These are phyloP conservation scores for Nomada hirtipes DNA, from an alignment of 2,888 invertebrate species.

Conservation along the genomic window DNA sequence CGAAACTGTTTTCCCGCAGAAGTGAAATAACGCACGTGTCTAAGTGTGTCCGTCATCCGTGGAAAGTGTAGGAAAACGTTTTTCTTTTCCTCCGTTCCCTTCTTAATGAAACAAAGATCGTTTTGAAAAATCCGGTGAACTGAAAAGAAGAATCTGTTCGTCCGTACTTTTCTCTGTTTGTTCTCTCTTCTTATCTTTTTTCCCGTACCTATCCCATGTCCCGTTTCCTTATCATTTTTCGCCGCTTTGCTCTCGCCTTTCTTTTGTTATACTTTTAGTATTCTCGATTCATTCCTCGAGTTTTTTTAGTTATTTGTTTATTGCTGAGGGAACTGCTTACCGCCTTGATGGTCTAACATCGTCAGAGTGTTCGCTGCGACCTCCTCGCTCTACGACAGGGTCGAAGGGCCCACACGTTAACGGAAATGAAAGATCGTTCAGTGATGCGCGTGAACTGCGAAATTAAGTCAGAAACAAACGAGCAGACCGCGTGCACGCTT, in stretches of 20 bases:
- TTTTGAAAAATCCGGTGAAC: not conserved
- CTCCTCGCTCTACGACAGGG: conserved; percentile 94
- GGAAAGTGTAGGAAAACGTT: not conserved
- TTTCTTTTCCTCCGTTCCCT: not conserved
- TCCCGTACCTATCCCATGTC: conserved; percentile 12
- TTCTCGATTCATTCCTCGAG: conserved; percentile 29
- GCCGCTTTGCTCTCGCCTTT: conserved; percentile 41
- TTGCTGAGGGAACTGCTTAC: conserved; percentile 88
- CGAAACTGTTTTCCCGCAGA: too few relatives aligned
- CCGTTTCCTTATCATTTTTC: conserved; percentile 35
- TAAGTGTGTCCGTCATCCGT: conserved; percentile 18
- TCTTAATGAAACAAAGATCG: not conserved
- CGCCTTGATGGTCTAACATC: conserved; percentile 96
- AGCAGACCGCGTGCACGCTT: conserved; percentile 64
- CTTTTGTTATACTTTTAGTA: conserved; percentile 1
- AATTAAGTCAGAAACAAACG: conserved; percentile 75
- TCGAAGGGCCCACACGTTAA: conserved; percentile 76
- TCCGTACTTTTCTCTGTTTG: not conserved
- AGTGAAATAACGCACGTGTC: not conserved
- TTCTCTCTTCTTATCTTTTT: not conserved
- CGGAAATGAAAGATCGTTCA: conserved; percentile 80
- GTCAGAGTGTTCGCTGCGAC: conserved; percentile 95
- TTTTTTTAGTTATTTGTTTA: conserved; percentile 52
- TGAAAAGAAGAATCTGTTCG: conserved; percentile 2
- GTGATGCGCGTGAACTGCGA: conserved; percentile 78